These are phyloP conservation scores for Gymnothorax reevesii DNA, from an alignment of 2,797 vertebrate genomes.

Conservation along the genomic window DNA sequence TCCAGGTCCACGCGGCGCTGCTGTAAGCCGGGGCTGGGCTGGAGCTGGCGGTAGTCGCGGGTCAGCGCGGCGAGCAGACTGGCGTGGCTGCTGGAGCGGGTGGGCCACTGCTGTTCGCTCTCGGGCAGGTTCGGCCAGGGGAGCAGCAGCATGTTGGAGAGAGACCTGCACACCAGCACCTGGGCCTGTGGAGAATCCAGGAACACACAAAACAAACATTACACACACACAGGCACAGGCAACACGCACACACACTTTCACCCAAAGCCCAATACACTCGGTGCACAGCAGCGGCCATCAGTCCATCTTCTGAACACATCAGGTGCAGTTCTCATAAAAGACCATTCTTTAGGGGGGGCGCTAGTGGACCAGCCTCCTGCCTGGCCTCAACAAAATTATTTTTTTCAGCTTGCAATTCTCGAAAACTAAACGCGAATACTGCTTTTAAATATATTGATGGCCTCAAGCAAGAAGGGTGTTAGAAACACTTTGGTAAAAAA, in stretches of 20 bases:
- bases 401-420: too few relatives aligned
- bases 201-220: constrained; percentile 44
- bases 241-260: constrained; percentile 70
- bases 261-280: too few relatives aligned
- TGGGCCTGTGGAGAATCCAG: constrained; percentile 89
- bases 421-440: too few relatives aligned
- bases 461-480: too few relatives aligned
- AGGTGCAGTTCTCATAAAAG: too few relatives aligned
- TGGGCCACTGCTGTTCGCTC: constrained; percentile 92
- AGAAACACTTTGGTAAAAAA: too few relatives aligned
- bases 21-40: constrained; percentile 71
- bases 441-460: too few relatives aligned
- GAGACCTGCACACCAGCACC: constrained; percentile 88
- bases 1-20: constrained; percentile 53
- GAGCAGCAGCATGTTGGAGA: constrained; percentile 91
- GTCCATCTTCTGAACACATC: too few relatives aligned
- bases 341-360: too few relatives aligned
- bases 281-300: too few relatives aligned
- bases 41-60: constrained; percentile 83
- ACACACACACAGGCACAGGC: constrained; percentile 58
- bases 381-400: too few relatives aligned
- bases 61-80: constrained; percentile 88
- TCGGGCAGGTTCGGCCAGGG: constrained; percentile 93
- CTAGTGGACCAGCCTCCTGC: too few relatives aligned
- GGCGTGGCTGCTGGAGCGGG: constrained; percentile 87